Base-by-base conservation (phyloP, 2,113 vertebrate genomes). In the Melanotaenia duboulayi region DNA sequence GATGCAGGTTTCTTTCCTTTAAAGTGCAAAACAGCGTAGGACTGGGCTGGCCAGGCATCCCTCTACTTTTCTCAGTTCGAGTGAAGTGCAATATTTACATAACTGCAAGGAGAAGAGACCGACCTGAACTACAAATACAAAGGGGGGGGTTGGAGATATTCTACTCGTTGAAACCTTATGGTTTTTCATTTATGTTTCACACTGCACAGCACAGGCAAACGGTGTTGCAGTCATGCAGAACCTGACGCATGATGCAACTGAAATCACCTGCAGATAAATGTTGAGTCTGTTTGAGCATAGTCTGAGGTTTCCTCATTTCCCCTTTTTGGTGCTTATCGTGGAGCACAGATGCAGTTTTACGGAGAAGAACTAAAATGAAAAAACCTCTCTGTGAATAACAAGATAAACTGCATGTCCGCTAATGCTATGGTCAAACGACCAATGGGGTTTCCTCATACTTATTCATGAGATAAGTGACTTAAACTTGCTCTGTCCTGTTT, bases 301-400 rank as follows among this genome's bases (percentile, higher is more conserved):
- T 68, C 87, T 90, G 90, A 91, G 92, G 89, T 93, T 94, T 92
- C 78, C 85, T 87, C 90, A 85, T 89, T 94, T 94, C 92, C 91
- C 78, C 87, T 93, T 94, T 92, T 81, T 23, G 59, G 50, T 58
- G 72, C 91, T 92, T 93, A 91, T 94, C 91, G 69, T 58, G 83
- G 68, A 76, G 82, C 63, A 11, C 91, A 93, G 87, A 90, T 83
- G 83, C 71, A 23, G 51, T 81, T 87, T 84, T 73, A 89, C 76
- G 62, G 85, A 80, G 78, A 94, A 91, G 80, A 84, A 71, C 54
- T 70, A 66, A 81, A 85, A 87, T 61, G 55, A 88, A 17, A 84
- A 82, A 76, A 77, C 65, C 46, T 20, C 39, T 65, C 65, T 39
- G 39, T 50, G 61, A 88, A 72, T 25, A 78, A 66, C 78, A 82